Base-by-base conservation (phyloP, 2,888 invertebrate species). In the Galerucella calmariensis region DNA sequence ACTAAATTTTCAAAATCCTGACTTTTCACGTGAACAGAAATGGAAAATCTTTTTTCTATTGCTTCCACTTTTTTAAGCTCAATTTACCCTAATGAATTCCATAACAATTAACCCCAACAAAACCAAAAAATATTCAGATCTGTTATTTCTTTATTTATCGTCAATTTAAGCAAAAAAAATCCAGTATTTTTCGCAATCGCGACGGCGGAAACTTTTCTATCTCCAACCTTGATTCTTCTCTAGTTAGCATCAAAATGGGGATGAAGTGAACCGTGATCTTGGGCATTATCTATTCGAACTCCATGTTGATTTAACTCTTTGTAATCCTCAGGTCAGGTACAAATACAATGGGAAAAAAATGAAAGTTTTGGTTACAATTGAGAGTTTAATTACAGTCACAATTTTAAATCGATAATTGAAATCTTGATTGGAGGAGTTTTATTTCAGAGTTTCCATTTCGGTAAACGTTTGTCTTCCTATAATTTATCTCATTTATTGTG, bases 321-420 rank as follows among this genome's bases (percentile, higher is more conserved):
- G 72, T 77, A 73, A 80, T 78, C 77, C 76, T 46, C 77, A 81
- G 81, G 80, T 83, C 82, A 83, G 81, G 81, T 82, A 80, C 68
- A 80, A 74, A 71, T 75, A 81, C 71, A 71, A 77, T 78, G 35
- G 75, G 76, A 82, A 82, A 67, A 20, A 82, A 80, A 76, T 81
- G 78, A 70, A 77, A 77, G 74, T 74, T 71, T 62, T 58, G 76
- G 69, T 72, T 41, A 76, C 61, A 69, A 67, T 67, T 63, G 76
- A 74, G 75, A 79, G 78, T 58, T 68, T 46, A 20, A 11, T 65
- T 65, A 46, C 46, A 5, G 1, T 46, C 11, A 14, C 14, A 35
- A 12, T 62, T 62, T 27, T n/a, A n/a, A 41, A 41, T 35, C 62
- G 62, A 62, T 62, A 2, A 4, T 10, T 14, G 14, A 14, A n/a